phyloP scores from a whole-genome alignment of 2,797 vertebrate genomes.

The Valencia hispanica region DNA sequence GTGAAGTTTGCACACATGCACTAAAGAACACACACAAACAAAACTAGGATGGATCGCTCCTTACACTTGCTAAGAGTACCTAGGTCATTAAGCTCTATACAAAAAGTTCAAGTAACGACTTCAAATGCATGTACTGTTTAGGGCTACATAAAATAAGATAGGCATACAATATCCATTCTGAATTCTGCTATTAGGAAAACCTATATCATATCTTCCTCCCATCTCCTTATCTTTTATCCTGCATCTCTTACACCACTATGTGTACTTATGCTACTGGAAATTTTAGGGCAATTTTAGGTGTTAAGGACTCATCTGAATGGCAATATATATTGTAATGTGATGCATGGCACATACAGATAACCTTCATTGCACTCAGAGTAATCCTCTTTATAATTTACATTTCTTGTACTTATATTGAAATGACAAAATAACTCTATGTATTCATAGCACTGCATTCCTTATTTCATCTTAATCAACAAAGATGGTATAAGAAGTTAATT shows the following conservation, averaged over 20 bases:
- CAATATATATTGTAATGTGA: neutral
- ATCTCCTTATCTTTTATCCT: neutral
- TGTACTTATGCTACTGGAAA: neutral
- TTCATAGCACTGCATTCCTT: too few relatives aligned
- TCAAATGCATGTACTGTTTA: conserved; percentile 13
- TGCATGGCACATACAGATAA: neutral
- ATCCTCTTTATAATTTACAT: neutral
- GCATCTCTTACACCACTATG: neutral
- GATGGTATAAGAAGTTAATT: neutral
- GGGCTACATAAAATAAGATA: neutral
- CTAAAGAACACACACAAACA: conserved; percentile 40
- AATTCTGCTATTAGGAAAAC: neutral
- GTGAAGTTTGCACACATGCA: conserved; percentile 74
- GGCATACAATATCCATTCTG: neutral
- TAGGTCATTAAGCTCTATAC: conserved; percentile 45
- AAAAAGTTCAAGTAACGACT: conserved; percentile 31
- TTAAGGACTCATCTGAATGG: neutral
- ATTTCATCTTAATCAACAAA: neutral
- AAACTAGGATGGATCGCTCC: conserved; percentile 78
- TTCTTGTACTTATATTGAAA: neutral
- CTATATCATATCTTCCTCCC: neutral
- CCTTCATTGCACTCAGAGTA: neutral
- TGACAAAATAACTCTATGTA: neutral
- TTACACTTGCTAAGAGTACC: conserved; percentile 50
- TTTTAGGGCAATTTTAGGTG: neutral